These are phyloP conservation scores for Lissonota sp. DNA, from an alignment of 2,888 invertebrate genomes.

Conservation along the genomic window DNA sequence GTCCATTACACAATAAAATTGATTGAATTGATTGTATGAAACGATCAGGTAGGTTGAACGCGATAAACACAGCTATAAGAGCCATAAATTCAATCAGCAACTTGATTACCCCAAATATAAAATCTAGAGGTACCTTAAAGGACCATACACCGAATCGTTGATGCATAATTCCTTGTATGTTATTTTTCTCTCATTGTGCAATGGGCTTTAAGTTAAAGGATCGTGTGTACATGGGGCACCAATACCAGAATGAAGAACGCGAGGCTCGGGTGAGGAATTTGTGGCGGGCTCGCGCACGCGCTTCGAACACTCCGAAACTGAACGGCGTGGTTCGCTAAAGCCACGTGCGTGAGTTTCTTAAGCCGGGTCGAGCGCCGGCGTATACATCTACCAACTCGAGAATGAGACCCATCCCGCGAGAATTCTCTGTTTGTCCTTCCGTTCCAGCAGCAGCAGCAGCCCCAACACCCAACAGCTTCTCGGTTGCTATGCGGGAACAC, in stretches of 20 bases:
- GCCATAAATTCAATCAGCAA: too few species aligned
- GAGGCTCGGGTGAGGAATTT: slow-evolving; percentile 52
- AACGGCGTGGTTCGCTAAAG: slow-evolving; percentile 21
- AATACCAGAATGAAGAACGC: slow-evolving; percentile 29
- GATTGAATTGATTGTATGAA: too few species aligned
- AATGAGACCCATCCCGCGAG: slow-evolving; percentile 15
- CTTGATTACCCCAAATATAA: too few species aligned
- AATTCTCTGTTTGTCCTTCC: slow-evolving; percentile 73
- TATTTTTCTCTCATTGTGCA: too few species aligned
- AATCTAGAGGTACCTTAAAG: too few species aligned
- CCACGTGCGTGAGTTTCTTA: slow-evolving; percentile 56
- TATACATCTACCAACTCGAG: slow-evolving; percentile 15
- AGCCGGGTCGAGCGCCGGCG: slow-evolving; percentile 15
- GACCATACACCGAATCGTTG: too few species aligned
- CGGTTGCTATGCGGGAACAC: slow-evolving; percentile 79
- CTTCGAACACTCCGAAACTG: slow-evolving; percentile 6
- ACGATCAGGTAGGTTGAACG: too few species aligned
- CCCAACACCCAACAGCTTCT: slow-evolving; percentile 51
- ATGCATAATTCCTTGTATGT: too few species aligned
- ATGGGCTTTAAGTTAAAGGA: too few species aligned
- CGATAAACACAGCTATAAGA: too few species aligned
- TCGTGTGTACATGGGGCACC: background rate
- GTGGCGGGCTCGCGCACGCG: slow-evolving; percentile 64
- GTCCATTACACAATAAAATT: too few species aligned
- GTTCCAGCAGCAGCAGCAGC: slow-evolving; percentile 58